These are phyloP conservation scores for Proisotoma minuta DNA, from an alignment of 2,888 invertebrate species.

Conservation along the genomic window DNA sequence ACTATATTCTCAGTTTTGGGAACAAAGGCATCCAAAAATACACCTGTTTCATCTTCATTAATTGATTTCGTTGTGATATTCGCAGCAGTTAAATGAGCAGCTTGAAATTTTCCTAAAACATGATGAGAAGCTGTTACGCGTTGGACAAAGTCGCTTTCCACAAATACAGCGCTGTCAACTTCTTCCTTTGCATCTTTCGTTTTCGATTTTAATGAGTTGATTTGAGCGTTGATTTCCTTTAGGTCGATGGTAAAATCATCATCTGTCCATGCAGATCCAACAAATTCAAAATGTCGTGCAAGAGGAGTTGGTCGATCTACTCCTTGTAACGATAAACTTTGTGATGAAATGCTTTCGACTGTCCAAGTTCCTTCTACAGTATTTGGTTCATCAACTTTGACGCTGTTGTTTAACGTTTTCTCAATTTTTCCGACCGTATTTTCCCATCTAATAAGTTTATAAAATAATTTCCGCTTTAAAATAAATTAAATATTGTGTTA, in stretches of 20 bases:
- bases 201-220: constrained; percentile 9
- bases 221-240: background rate
- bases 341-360: constrained; percentile 13
- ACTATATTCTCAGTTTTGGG: background rate
- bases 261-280: constrained; percentile 22
- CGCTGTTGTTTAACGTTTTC: constrained; percentile 13
- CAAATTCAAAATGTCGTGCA: constrained; percentile 19
- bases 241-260: constrained; percentile 27
- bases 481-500: too few species aligned
- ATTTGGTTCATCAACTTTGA: constrained; percentile 22
- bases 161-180: constrained; percentile 17
- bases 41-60: background rate
- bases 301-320: background rate
- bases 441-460: constrained; percentile 31
- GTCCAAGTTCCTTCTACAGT: constrained; percentile 32
- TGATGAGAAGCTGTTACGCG: constrained; percentile 16
- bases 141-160: constrained; percentile 17
- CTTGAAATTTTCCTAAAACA: constrained; percentile 14
- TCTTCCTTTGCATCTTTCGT: background rate
- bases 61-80: constrained; percentile 13
- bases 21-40: constrained; percentile 18
- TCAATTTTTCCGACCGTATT: constrained; percentile 9
- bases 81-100: background rate
- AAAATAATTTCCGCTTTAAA: too few species aligned
- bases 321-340: constrained; percentile 12